These are phyloP conservation scores for Psammodynastes pulverulentus DNA, from an alignment of 2,113 vertebrate genomes.

Conservation along the genomic window DNA sequence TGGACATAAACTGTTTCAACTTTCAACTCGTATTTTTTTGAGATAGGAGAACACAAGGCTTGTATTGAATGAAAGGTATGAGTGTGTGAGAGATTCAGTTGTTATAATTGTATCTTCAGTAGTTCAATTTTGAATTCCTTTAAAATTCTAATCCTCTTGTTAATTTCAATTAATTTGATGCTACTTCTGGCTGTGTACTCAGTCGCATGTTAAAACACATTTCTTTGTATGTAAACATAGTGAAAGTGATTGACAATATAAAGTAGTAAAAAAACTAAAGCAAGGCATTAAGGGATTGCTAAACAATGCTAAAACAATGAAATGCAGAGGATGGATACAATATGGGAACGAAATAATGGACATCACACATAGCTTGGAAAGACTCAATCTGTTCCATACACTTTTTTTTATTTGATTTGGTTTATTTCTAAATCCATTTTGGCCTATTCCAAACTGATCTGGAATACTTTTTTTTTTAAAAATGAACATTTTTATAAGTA, in stretches of 20 bases:
- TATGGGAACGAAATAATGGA: constrained; percentile 17
- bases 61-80: constrained; percentile 1
- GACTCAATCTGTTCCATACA: neutral
- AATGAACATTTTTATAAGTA: too few species aligned
- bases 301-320: neutral
- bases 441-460: too few species aligned
- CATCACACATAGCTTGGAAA: neutral
- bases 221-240: neutral
- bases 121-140: constrained; percentile 24
- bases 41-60: too few species aligned
- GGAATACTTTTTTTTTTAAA: too few species aligned
- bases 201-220: constrained; percentile 23
- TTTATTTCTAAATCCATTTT: too few species aligned
- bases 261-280: neutral
- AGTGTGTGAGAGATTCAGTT: neutral
- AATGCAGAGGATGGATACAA: constrained; percentile 25
- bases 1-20: too few species aligned
- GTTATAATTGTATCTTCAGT: constrained; percentile 5
- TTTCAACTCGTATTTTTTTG: too few species aligned
- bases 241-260: constrained; percentile 9
- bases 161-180: constrained; percentile 22
- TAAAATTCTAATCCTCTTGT: neutral
- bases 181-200: constrained; percentile 8
- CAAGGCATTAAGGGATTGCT: constrained; percentile 23
- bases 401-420: too few species aligned